Evolutionary conservation across 2,888 invertebrate species (phyloP).

Genomic region (Lottia gigantea): DNA sequence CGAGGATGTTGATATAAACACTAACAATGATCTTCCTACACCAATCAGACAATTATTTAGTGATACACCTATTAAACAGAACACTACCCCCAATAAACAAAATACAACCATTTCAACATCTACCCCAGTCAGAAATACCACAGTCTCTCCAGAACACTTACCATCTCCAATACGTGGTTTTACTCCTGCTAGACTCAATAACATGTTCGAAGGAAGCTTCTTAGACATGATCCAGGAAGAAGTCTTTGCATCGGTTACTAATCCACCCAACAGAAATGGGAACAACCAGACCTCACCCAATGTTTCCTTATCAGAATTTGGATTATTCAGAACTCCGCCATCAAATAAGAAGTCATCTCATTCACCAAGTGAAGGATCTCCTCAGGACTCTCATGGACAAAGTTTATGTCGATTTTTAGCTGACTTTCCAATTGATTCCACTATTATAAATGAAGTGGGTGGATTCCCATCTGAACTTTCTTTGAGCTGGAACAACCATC

Average conservation of each 20-base stretch:
- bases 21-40: slow-evolving; percentile 41
- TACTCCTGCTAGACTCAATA: slow-evolving; percentile 36
- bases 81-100: slow-evolving; percentile 18
- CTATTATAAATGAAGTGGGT: slow-evolving; percentile 29
- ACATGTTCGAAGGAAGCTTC: slow-evolving; percentile 45
- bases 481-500: slow-evolving; percentile 29
- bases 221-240: slow-evolving; percentile 36
- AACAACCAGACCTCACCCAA: slow-evolving; percentile 14
- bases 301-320: slow-evolving; percentile 17
- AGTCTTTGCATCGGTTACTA: slow-evolving; percentile 12
- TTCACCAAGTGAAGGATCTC: neutral
- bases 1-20: slow-evolving; percentile 35
- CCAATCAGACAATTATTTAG: slow-evolving; percentile 30
- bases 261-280: neutral
- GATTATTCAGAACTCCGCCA: slow-evolving; percentile 17
- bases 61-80: slow-evolving; percentile 23
- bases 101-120: slow-evolving; percentile 36
- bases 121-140: slow-evolving; percentile 39
- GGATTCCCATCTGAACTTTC: slow-evolving; percentile 28
- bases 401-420: slow-evolving; percentile 31
- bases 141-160: slow-evolving; percentile 28
- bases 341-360: slow-evolving; percentile 7
- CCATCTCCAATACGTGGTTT: slow-evolving; percentile 46
- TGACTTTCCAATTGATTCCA: slow-evolving; percentile 31
- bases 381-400: slow-evolving; percentile 18